Conservation (phyloP, 1,140 invertebrate species). For the Bombus huntii region DNA sequence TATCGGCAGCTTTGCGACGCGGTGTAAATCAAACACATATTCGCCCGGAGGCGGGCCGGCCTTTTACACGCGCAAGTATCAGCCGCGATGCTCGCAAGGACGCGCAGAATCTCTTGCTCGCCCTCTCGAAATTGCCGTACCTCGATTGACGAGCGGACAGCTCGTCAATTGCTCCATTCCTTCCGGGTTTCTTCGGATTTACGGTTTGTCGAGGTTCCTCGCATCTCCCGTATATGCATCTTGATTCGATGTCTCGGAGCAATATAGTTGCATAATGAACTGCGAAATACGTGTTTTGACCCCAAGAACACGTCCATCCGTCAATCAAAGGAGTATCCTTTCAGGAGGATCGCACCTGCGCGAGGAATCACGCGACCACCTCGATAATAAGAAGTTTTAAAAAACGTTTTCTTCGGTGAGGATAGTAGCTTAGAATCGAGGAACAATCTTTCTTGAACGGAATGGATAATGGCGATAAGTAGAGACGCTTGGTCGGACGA, state of each 20-base stretch:
- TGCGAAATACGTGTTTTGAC: neutral
- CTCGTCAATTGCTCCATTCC: neutral
- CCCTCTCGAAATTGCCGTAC: neutral
- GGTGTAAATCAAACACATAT: slow-evolving; percentile 56
- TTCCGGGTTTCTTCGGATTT: neutral
- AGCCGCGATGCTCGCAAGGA: neutral
- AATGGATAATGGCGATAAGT: neutral
- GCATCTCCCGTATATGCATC: neutral
- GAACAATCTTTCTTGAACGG: neutral
- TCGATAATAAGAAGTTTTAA: neutral
- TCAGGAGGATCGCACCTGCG: slow-evolving; percentile 15
- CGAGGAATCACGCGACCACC: slow-evolving; percentile 21
- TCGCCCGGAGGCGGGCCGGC: slow-evolving; percentile 28
- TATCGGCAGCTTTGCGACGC: slow-evolving; percentile 46
- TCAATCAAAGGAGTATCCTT: neutral
- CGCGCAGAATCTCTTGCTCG: neutral
- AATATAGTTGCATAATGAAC: neutral
- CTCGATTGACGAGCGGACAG: neutral
- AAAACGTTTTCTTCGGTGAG: neutral
- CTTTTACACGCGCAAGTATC: slow-evolving; percentile 15
- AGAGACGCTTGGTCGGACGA: neutral
- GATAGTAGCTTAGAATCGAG: neutral
- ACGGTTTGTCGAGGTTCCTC: neutral
- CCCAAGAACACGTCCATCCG: neutral
- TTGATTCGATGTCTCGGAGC: neutral